Conservation (phyloP, 1,140 invertebrate species). For the Neodiprion virginianus region DNA sequence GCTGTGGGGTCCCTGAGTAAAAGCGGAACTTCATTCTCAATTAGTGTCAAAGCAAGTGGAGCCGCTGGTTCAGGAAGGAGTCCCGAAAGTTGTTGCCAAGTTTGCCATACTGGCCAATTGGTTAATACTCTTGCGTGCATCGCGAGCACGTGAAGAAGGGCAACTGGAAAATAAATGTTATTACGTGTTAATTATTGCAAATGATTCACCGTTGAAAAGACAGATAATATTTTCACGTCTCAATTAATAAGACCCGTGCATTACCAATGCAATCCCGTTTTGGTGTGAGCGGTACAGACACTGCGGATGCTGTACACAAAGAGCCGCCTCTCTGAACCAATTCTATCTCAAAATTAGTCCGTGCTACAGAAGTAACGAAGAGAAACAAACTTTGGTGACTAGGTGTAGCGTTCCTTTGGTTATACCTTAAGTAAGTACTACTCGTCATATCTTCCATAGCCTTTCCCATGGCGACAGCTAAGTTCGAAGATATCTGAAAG, state of each 20-base stretch:
- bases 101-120: conserved; percentile 71
- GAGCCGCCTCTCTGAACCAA: conserved; percentile 85
- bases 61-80: conserved; percentile 46
- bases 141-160: conserved; percentile 85
- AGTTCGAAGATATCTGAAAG: conserved; percentile 66
- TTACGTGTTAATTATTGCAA: not conserved
- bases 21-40: conserved; percentile 78
- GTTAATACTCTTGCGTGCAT: conserved; percentile 79
- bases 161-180: conserved; percentile 68
- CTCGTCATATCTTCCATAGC: conserved; percentile 95
- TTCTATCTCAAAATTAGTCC: conserved; percentile 93
- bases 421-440: conserved; percentile 73
- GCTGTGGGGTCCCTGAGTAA: conserved; percentile 84
- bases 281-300: conserved; percentile 70
- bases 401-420: conserved; percentile 63
- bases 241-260: conserved; percentile 26
- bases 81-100: conserved; percentile 70
- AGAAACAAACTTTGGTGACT: conserved; percentile 81
- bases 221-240: conserved; percentile 20
- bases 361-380: conserved; percentile 89
- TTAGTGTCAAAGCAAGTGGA: conserved; percentile 55
- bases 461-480: conserved; percentile 81
- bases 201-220: conserved; percentile 9
- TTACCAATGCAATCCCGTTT: conserved; percentile 88
- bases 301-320: conserved; percentile 65